Conservation (phyloP, 2,113 vertebrate genomes). For the human (Homo sapiens) region GRCh38 chr2:238375501-238376000, state of each 20-base stretch:
- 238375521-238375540: no score
- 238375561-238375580: no score
- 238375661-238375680: background rate
- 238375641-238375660: no score
- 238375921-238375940: rapidly evolving
- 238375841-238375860: background rate
- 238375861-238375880: background rate
- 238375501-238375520: no score
- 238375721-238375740: background rate
- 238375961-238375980: rapidly evolving
- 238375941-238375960: background rate
- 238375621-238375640: no score
- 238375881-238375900: background rate
- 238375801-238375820: background rate
- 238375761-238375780: background rate
- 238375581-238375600: no score
- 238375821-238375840: background rate
- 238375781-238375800: background rate
- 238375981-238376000: background rate
- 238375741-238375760: background rate
- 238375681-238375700: background rate
- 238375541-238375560: no score
- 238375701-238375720: background rate
- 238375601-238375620: no score
- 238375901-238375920: background rate